Evolutionary conservation across 2,888 invertebrate species (phyloP), one percentile per base, ranked within the genome.

Genomic region (Philereme transversata): DNA sequence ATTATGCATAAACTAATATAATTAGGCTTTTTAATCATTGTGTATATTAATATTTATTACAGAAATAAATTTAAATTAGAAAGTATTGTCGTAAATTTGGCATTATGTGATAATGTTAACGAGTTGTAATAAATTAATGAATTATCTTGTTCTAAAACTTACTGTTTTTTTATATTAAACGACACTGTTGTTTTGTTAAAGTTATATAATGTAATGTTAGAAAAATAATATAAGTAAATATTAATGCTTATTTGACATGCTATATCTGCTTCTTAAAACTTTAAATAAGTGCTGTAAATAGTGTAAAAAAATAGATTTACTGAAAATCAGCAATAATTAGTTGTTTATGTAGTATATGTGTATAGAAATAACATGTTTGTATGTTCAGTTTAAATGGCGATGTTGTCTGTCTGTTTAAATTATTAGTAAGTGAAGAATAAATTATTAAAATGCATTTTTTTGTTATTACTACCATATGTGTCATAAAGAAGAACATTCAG

Each of bases 1-100:
- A 65, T 63, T 64, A 67, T 61, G 45, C 52, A 84, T 85, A 86
- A 81, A 78, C 78, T 84, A 40, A 40, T 8, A 6, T 83, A 81
- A 41, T 49, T 65, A 66, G 59, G 67, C 67, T 67, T 70, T 65
- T 62, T 57, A 57, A 60, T 48, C 59, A 47, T 50, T 51, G 11
- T 62, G 54, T 72, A 72, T 68, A 67, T 73, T 36, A 1, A 36
- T 70, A 65, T 68, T 68, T 73, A 63, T 64, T 61, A 4, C 63
- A 73, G 57, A 54, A 65, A 69, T 5, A 8, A 5, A 53, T 46
- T 63, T 11, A 45, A 40, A 33, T 10, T 7, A 38, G 22, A 40
- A 54, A 33, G 22, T 46, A 9, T 47, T 34, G 46, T 40, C 40
- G 40, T 40, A 40, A 40, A 40, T 7, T 8, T 8, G 8, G 8